These are phyloP conservation scores for Antechinus stuartii DNA, from an alignment of 2,113 vertebrate species.

Conservation along the genomic window DNA sequence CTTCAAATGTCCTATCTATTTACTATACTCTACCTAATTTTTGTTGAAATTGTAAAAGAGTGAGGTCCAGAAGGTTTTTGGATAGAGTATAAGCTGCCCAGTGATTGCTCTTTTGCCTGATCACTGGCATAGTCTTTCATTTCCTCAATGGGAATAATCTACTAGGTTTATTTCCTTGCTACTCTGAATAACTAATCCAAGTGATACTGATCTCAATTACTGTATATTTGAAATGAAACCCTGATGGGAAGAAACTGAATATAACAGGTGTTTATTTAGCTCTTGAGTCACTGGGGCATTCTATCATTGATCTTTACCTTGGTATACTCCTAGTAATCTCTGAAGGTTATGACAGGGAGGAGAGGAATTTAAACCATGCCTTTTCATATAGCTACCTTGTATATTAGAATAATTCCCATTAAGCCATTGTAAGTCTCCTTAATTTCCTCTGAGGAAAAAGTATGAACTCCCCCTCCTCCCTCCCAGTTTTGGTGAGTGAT, in stretches of 20 bases:
- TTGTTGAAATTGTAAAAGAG: background rate
- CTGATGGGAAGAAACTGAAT: constrained; percentile 13
- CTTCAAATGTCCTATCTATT: background rate
- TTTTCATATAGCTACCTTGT: constrained; percentile 63
- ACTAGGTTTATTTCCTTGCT: background rate
- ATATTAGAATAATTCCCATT: constrained; percentile 76
- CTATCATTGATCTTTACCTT: constrained; percentile 55
- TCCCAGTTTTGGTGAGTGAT: constrained; percentile 60
- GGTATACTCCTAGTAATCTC: constrained; percentile 48
- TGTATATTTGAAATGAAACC: constrained; percentile 40
- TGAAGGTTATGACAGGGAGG: constrained; percentile 47
- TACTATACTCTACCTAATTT: background rate
- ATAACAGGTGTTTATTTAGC: constrained; percentile 41
- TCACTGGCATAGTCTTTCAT: constrained; percentile 11
- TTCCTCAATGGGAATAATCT: background rate
- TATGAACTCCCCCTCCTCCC: constrained; percentile 64
- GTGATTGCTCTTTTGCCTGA: background rate
- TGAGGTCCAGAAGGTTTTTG: background rate
- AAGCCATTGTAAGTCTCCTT: constrained; percentile 68
- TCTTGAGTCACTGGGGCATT: constrained; percentile 51
- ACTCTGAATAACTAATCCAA: background rate
- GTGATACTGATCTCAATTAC: constrained; percentile 10
- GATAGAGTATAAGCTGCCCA: background rate
- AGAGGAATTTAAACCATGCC: constrained; percentile 66
- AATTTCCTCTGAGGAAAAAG: constrained; percentile 75